phyloP scores from a whole-genome alignment of 2,888 invertebrate genomes.

The Pyrrhia umbra region DNA sequence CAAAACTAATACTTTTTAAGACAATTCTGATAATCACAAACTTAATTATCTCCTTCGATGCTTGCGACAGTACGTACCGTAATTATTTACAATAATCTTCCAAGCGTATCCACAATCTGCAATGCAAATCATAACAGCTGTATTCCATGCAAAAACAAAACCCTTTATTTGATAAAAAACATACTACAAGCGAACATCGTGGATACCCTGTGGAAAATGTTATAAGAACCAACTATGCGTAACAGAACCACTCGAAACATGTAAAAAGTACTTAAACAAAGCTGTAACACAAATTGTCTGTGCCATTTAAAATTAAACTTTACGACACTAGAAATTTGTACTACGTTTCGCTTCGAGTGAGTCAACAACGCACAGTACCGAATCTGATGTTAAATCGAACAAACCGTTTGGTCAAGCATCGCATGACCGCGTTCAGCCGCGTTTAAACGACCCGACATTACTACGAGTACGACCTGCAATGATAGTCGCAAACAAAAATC shows the following conservation, averaged over 20 bases:
- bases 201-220: slow-evolving; percentile 45
- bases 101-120: slow-evolving; percentile 49
- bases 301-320: slow-evolving; percentile 9
- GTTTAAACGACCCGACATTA: slow-evolving; percentile 76
- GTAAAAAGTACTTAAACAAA: background rate
- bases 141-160: slow-evolving; percentile 33
- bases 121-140: slow-evolving; percentile 40
- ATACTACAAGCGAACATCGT: slow-evolving; percentile 42
- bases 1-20: background rate
- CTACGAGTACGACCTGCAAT: slow-evolving; percentile 84
- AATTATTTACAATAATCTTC: slow-evolving; percentile 37
- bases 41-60: slow-evolving; percentile 13
- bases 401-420: slow-evolving; percentile 86
- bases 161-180: slow-evolving; percentile 10
- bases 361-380: slow-evolving; percentile 64
- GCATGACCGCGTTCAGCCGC: slow-evolving; percentile 79
- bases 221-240: slow-evolving; percentile 43
- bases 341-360: slow-evolving; percentile 52
- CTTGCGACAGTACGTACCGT: slow-evolving; percentile 35
- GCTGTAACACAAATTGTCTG: slow-evolving; percentile 37
- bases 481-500: slow-evolving; percentile 82
- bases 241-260: slow-evolving; percentile 38
- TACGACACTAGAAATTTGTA: slow-evolving; percentile 40
- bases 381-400: slow-evolving; percentile 77
- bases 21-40: background rate